These are phyloP conservation scores for Acromyrmex echinatior DNA, from an alignment of 1,140 invertebrate genomes.

Conservation along the genomic window DNA sequence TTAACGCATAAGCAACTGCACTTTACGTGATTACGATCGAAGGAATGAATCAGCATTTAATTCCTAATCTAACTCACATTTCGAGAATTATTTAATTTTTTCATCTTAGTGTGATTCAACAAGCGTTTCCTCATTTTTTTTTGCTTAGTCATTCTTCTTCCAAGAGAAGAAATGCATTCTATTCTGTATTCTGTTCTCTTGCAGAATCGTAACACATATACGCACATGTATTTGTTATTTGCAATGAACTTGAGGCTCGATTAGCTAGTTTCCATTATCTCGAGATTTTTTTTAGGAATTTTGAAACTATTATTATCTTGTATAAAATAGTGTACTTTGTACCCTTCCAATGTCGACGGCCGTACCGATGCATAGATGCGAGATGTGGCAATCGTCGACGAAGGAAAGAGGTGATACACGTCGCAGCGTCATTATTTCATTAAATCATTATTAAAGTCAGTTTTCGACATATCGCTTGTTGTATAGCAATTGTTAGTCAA, in stretches of 20 bases:
- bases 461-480: slow-evolving; percentile 71
- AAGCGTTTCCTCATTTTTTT: not conserved
- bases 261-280: not conserved
- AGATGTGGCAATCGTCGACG: not conserved
- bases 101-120: not conserved
- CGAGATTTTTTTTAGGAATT: not conserved
- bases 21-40: slow-evolving; percentile 16
- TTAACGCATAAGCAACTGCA: not conserved
- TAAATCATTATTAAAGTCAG: slow-evolving; percentile 79
- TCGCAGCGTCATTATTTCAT: slow-evolving; percentile 78
- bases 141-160: not conserved
- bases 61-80: slow-evolving; percentile 73
- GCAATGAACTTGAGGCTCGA: not conserved
- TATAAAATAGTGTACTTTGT: not conserved
- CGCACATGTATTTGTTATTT: not conserved
- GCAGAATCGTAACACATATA: not conserved
- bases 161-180: slow-evolving; percentile 25
- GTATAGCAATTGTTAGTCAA: slow-evolving; percentile 74
- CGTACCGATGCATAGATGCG: not conserved
- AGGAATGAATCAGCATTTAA: slow-evolving; percentile 76
- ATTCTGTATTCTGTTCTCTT: not conserved
- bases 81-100: slow-evolving; percentile 48
- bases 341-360: not conserved
- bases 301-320: not conserved
- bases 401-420: slow-evolving; percentile 66